Conservation (phyloP, 1,140 invertebrate species). For the Neodiprion lecontei region DNA sequence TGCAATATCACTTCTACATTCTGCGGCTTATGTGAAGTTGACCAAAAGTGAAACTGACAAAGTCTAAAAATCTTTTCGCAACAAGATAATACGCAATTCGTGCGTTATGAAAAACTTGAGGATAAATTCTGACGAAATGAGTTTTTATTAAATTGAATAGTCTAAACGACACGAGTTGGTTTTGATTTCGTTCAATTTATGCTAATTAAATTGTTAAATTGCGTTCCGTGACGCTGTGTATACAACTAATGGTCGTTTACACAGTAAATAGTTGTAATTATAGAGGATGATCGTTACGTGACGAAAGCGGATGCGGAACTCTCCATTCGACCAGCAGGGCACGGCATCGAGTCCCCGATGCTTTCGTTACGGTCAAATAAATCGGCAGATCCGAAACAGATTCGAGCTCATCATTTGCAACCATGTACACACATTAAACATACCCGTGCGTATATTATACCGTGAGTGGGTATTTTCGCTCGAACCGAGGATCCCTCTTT, state of each 20-base stretch:
- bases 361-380: slow-evolving; percentile 5
- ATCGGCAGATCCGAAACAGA: background rate
- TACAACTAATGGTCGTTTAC: background rate
- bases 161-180: background rate
- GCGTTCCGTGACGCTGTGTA: background rate
- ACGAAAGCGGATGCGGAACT: background rate
- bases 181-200: background rate
- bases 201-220: background rate
- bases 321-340: background rate
- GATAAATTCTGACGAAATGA: too few species aligned
- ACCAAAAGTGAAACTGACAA: too few species aligned
- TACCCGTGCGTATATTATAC: background rate
- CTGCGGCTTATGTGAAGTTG: too few species aligned
- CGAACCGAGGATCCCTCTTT: too few species aligned
- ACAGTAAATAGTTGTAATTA: slow-evolving; percentile 4
- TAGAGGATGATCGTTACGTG: background rate
- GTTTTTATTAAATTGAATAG: background rate
- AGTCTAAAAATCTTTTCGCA: too few species aligned
- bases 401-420: too few species aligned
- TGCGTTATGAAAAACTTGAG: too few species aligned
- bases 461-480: too few species aligned
- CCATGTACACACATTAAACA: background rate
- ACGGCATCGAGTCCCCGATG: background rate
- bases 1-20: too few species aligned
- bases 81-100: too few species aligned